phyloP scores from a whole-genome alignment of 2,888 invertebrate genomes.

The Troides aeacus region DNA sequence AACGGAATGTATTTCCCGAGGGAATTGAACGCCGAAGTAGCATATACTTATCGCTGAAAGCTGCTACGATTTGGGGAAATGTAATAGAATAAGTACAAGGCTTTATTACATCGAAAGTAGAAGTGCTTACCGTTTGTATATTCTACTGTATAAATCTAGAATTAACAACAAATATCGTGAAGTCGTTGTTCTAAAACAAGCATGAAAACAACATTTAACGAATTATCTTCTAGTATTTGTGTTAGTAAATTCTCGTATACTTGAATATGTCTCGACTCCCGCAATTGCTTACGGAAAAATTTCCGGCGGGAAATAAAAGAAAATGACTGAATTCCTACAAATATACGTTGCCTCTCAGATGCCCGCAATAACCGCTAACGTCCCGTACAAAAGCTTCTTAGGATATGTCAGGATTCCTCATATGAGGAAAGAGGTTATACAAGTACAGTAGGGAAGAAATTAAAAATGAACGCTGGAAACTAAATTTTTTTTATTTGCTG shows the following conservation, averaged over 20 bases:
- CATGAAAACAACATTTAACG: no score
- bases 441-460: constrained; percentile 8
- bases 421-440: constrained; percentile 7
- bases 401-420: constrained; percentile 25
- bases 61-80: constrained; percentile 19
- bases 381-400: constrained; percentile 25
- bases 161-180: no score
- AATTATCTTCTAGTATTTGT: no score
- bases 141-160: no score
- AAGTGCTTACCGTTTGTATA: no score
- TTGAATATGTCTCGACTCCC: constrained; percentile 4
- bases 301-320: constrained; percentile 19
- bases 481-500: no score
- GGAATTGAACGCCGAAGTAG: neutral
- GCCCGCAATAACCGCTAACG: constrained; percentile 22
- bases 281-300: constrained; percentile 21
- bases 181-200: no score
- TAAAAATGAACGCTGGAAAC: neutral
- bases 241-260: neutral
- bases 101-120: neutral
- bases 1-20: constrained; percentile 23
- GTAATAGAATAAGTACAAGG: constrained; percentile 10
- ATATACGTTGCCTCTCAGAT: constrained; percentile 18
- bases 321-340: constrained; percentile 26
- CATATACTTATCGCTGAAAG: constrained; percentile 16